phyloP scores from a whole-genome alignment of 2,797 vertebrate genomes.

The Notoglanidium macrostoma region DNA sequence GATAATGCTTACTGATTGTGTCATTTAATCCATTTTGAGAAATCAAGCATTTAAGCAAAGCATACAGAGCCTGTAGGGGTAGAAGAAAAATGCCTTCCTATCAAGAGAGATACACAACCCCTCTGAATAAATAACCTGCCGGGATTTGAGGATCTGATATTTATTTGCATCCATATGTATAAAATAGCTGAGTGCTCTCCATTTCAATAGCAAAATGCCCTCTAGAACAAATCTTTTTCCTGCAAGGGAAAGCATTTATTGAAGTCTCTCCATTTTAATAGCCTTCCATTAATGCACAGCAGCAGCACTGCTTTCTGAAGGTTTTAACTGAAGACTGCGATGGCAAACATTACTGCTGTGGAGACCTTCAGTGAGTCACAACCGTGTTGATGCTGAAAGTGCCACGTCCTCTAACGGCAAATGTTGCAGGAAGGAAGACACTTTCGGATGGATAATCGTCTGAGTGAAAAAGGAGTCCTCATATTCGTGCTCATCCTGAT shows the following conservation, averaged over 20 bases:
- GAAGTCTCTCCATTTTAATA: slow-evolving; percentile 51
- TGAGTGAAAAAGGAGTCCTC: neutral
- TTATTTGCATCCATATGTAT: slow-evolving; percentile 57
- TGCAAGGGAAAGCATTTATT: slow-evolving; percentile 55
- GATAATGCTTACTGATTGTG: slow-evolving; percentile 22
- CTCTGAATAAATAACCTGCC: slow-evolving; percentile 52
- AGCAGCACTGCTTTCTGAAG: slow-evolving; percentile 42
- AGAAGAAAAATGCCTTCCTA: slow-evolving; percentile 25
- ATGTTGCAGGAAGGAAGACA: neutral
- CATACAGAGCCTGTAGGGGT: slow-evolving; percentile 8
- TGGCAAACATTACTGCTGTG: slow-evolving; percentile 33
- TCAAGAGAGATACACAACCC: slow-evolving; percentile 34
- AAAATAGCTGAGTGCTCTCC: slow-evolving; percentile 52
- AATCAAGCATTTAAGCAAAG: slow-evolving; percentile 41
- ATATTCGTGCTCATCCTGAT: neutral
- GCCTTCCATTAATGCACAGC: slow-evolving; percentile 47
- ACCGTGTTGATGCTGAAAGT: slow-evolving; percentile 31
- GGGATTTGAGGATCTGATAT: slow-evolving; percentile 45
- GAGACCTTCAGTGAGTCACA: slow-evolving; percentile 1
- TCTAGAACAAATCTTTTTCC: slow-evolving; percentile 50
- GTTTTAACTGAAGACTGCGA: slow-evolving; percentile 43
- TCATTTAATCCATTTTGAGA: slow-evolving; percentile 30
- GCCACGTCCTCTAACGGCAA: slow-evolving; percentile 1
- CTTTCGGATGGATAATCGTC: neutral
- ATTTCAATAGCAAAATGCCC: slow-evolving; percentile 55